Percentiles rank a stretch among this genome's conserved stretches.
Conservation (phyloP, 2,113 vertebrate species). For the Toxotes chatareus region DNA sequence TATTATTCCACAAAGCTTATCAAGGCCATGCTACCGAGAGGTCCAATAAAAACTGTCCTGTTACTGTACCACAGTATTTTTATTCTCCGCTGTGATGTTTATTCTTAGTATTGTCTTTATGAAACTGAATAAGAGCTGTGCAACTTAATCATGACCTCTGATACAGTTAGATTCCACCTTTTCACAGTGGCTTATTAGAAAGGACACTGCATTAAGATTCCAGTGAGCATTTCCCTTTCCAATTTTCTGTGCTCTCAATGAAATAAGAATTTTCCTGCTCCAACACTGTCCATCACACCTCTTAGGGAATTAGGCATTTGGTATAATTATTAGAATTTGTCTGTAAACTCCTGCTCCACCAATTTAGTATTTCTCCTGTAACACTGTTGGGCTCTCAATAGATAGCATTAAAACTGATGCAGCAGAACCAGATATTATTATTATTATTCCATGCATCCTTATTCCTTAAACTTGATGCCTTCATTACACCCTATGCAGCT, state of each 20-base stretch:
- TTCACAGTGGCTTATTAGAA: neutral
- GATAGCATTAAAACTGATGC: no score
- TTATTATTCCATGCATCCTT: neutral
- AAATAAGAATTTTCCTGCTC: neutral
- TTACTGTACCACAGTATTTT: conserved; percentile 48
- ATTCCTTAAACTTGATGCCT: neutral
- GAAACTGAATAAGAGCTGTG: conserved; percentile 31
- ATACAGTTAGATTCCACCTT: conserved; percentile 14
- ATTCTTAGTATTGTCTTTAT: conserved; percentile 27
- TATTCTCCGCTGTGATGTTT: conserved; percentile 28
- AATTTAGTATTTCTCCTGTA: no score
- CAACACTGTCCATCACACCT: neutral
- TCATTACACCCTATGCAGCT: no score
- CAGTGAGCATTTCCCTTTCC: neutral
- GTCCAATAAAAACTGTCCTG: conserved; percentile 51
- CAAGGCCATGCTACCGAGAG: conserved; percentile 62
- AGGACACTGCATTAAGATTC: neutral
- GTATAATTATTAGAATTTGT: neutral
- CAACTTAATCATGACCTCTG: conserved; percentile 45
- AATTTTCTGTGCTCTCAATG: neutral
- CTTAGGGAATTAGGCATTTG: neutral
- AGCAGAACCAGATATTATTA: neutral
- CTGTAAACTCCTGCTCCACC: neutral
- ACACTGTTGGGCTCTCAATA: no score
- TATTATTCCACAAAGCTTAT: conserved; percentile 76